A percentile compares a stretch with the other conserved stretches of the same genome.
Conservation (phyloP, 2,113 vertebrate species). For the Leptobrachium ailaonicum region DNA sequence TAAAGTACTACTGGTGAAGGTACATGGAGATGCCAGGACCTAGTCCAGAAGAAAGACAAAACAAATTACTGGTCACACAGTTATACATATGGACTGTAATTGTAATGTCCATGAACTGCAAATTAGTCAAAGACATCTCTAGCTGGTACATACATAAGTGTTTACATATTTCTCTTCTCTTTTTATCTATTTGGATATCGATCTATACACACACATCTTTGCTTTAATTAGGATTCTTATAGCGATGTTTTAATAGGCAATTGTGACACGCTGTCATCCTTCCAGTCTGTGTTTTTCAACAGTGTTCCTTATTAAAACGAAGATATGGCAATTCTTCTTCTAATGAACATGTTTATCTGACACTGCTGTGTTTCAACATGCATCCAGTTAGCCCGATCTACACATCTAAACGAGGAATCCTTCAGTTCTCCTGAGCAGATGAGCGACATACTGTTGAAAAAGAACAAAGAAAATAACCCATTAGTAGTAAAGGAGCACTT, state of each 20-base stretch:
- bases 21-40: too few species aligned
- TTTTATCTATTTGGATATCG: too few species aligned
- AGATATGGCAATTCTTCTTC: background rate
- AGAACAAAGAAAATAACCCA: background rate
- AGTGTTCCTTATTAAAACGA: background rate
- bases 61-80: too few species aligned
- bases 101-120: too few species aligned
- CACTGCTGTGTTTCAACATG: background rate
- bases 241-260: background rate
- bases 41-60: too few species aligned
- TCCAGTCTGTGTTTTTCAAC: background rate
- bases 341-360: background rate
- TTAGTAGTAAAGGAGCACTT: background rate
- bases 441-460: background rate
- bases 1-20: too few species aligned
- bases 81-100: too few species aligned
- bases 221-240: background rate
- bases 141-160: too few species aligned
- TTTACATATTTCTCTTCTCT: too few species aligned
- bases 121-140: too few species aligned
- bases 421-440: background rate
- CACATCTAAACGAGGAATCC: background rate
- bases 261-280: background rate
- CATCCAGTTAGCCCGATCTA: background rate
- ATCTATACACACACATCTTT: too few species aligned